phyloP scores from a whole-genome alignment of 2,113 vertebrate species.

The Peromyscus leucopus region DNA sequence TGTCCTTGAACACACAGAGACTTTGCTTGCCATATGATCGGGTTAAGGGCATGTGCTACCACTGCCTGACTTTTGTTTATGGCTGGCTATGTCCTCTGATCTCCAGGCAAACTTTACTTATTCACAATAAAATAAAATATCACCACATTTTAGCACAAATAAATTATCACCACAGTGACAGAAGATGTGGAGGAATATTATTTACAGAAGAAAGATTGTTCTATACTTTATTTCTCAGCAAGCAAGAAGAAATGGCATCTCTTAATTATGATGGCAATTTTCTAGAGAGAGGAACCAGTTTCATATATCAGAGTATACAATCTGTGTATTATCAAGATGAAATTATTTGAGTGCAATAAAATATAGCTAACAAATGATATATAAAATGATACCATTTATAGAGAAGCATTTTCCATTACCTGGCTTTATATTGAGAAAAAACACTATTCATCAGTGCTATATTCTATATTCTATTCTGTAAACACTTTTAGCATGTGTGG shows the following conservation, averaged over 20 bases:
- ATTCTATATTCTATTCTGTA: neutral
- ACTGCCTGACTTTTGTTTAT: no score
- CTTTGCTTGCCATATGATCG: no score
- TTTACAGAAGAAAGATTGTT: neutral
- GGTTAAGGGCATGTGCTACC: no score
- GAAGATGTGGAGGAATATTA: neutral
- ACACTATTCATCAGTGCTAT: neutral
- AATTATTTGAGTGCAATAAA: constrained; percentile 10
- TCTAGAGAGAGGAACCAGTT: neutral
- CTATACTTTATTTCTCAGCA: neutral
- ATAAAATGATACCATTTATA: neutral
- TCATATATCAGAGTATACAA: neutral
- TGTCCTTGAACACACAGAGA: no score
- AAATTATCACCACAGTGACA: no score
- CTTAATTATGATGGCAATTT: neutral
- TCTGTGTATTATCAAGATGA: neutral
- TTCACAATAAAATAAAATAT: no score
- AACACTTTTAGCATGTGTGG: neutral
- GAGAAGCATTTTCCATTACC: neutral
- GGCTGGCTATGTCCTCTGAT: no score
- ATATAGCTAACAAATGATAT: neutral
- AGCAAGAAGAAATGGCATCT: neutral
- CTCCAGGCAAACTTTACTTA: no score
- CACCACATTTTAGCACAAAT: no score
- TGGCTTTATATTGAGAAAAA: neutral